phyloP scores from a whole-genome alignment of 2,113 vertebrate species.

The Callaeas wilsoni region DNA sequence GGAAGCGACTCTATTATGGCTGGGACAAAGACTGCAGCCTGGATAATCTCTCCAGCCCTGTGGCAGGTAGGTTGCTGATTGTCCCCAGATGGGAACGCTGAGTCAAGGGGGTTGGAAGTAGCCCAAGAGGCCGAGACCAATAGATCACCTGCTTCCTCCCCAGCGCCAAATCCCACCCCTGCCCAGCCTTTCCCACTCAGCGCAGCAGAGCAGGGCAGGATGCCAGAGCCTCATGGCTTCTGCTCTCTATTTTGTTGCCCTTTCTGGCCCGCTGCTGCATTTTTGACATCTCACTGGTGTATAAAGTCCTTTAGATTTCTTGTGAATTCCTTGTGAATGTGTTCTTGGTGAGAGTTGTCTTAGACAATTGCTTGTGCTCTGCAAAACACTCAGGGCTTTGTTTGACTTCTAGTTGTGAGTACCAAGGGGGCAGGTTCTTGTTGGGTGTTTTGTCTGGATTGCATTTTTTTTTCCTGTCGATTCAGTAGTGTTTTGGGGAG shows the following conservation, averaged over 20 bases:
- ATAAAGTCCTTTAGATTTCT: not conserved
- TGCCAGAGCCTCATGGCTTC: not conserved
- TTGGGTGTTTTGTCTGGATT: not conserved
- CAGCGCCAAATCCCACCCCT: constrained; percentile 28
- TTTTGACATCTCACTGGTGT: not conserved
- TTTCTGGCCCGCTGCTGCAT: not conserved
- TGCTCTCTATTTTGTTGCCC: not conserved
- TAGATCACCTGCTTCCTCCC: not conserved
- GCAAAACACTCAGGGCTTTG: not conserved
- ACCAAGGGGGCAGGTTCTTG: not conserved
- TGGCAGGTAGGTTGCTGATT: constrained; percentile 80
- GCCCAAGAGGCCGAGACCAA: not conserved
- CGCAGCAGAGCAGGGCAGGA: not conserved
- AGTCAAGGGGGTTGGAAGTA: not conserved
- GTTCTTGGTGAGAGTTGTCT: not conserved
- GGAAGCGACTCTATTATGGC: constrained; percentile 91
- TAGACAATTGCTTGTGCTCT: not conserved
- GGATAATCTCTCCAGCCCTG: constrained; percentile 90
- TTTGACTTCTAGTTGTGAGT: not conserved
- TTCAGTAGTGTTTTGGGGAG: not conserved
- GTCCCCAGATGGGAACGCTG: not conserved
- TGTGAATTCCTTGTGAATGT: not conserved
- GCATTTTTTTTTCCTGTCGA: not conserved
- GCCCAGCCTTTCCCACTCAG: not conserved
- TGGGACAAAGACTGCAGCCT: constrained; percentile 85